Evolutionary conservation across 2,888 invertebrate genomes (phyloP).

Genomic region (Tenodera sinensis): DNA sequence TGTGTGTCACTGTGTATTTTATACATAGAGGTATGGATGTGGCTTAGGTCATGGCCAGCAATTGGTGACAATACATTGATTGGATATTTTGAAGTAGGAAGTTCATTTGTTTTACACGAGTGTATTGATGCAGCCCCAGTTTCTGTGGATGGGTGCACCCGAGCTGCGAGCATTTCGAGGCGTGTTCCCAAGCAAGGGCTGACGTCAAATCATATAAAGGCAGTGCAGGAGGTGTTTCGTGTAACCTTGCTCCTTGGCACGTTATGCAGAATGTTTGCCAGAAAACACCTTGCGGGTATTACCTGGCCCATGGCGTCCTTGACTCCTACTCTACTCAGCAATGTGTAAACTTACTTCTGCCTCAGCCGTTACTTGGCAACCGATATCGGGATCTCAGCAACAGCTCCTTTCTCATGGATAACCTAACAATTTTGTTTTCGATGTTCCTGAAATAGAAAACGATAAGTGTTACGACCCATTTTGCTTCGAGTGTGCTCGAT

Average conservation of each 20-base stretch:
- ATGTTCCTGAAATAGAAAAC: neutral
- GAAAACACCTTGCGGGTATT: neutral
- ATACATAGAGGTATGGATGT: no score
- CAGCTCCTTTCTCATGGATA: neutral
- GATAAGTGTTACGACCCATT: neutral
- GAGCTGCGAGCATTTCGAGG: neutral
- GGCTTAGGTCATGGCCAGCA: no score
- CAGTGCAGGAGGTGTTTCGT: neutral
- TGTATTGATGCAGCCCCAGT: no score
- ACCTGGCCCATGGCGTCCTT: neutral
- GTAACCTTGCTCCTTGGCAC: neutral
- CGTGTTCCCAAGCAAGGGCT: neutral
- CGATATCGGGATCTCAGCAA: neutral
- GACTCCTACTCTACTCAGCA: neutral
- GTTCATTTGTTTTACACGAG: no score
- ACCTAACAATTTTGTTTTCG: neutral
- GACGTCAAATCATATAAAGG: neutral
- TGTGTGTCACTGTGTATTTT: no score
- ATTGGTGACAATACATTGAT: no score
- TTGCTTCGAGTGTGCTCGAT: neutral
- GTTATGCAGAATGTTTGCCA: neutral
- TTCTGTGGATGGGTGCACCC: neutral
- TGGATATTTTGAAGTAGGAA: no score
- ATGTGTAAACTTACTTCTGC: neutral
- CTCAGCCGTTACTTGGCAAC: neutral